Evolutionary conservation across 2,113 vertebrate species (phyloP).

Genomic region (Thermophis baileyi): DNA sequence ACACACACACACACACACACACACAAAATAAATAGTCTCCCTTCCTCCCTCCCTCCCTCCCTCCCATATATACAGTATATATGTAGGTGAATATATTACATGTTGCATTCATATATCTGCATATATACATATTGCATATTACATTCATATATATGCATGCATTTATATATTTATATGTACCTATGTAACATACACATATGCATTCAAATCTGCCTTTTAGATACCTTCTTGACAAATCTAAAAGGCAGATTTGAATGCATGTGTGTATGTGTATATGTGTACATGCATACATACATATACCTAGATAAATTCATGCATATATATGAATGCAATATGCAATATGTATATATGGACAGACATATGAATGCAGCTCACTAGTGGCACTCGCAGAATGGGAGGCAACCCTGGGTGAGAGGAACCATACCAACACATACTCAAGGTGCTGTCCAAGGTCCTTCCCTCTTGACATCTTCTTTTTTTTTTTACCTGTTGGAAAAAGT

Average conservation of each 20-base stretch:
- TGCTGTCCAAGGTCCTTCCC: not conserved
- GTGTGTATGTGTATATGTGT: no score
- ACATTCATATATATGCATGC: not conserved
- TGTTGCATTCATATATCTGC: not conserved
- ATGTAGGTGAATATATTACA: not conserved
- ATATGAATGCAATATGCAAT: no score
- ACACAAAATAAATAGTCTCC: not conserved
- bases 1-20: not conserved
- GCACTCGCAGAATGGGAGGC: not conserved
- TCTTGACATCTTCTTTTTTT: not conserved
- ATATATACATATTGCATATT: not conserved
- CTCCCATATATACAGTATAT: not conserved
- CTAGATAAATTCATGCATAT: no score
- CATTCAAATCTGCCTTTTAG: not conserved
- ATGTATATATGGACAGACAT: no score
- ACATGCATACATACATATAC: no score
- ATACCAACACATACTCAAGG: not conserved
- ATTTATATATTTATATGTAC: no score
- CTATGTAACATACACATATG: no score
- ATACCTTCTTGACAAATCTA: not conserved
- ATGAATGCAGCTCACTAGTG: no score
- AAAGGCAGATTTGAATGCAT: no score
- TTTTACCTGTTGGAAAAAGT: not conserved
- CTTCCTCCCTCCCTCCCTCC: not conserved
- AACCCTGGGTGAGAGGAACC: not conserved